A percentile compares a stretch with the other conserved stretches of the same genome.
phyloP scores from a whole-genome alignment of 2,113 vertebrate species.

The Motacilla alba region DNA sequence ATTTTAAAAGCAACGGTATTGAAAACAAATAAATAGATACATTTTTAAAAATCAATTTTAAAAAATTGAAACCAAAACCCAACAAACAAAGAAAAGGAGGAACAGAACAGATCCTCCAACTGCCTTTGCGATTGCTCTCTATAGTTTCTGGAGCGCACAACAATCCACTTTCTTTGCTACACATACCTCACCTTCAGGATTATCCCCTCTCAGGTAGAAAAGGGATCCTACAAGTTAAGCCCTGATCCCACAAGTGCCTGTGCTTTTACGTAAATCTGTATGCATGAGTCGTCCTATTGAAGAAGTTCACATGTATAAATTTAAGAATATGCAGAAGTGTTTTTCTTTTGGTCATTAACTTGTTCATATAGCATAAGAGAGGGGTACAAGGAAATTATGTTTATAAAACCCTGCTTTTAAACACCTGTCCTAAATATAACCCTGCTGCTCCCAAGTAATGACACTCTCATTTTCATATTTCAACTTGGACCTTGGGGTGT shows the following conservation, averaged over 20 bases:
- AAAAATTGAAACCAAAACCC: not conserved
- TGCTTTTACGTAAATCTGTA: not conserved
- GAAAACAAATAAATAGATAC: not conserved
- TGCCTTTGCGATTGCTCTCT: not conserved
- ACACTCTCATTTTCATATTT: not conserved
- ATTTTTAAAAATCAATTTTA: rapidly evolving
- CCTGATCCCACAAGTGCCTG: not conserved
- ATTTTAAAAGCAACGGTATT: not conserved
- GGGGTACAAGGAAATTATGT: not conserved
- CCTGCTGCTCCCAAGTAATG: not conserved
- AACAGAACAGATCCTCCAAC: not conserved
- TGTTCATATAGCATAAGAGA: not conserved
- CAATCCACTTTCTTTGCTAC: not conserved
- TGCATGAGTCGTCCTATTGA: rapidly evolving
- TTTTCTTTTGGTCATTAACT: not conserved
- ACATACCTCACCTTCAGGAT: no score
- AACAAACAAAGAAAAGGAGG: not conserved
- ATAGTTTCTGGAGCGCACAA: not conserved
- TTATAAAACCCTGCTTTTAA: not conserved
- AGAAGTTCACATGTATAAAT: not conserved
- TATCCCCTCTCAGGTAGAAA: not conserved
- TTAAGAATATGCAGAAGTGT: not conserved
- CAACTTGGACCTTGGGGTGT: not conserved
- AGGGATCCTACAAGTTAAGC: not conserved
- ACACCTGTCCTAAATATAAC: not conserved